A percentile compares a stretch with the other conserved stretches of the same genome.
phyloP scores from a whole-genome alignment of 2,888 invertebrate species.

The Tortrix viridana region DNA sequence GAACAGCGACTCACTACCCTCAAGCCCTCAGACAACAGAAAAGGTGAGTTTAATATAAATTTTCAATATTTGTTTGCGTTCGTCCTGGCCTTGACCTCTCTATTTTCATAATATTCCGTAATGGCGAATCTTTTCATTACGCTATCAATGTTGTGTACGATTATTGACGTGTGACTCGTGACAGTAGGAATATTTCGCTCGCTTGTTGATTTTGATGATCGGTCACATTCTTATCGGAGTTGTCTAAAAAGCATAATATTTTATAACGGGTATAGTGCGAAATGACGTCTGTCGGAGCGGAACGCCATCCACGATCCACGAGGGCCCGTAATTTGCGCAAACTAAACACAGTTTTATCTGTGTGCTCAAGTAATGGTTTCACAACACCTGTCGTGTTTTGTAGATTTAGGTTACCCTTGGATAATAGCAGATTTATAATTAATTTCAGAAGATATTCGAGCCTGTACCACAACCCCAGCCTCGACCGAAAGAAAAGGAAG shows the following conservation, averaged over 20 bases:
- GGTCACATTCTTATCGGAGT: conserved; percentile 22
- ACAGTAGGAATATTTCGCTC: conserved; percentile 63
- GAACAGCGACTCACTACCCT: conserved; percentile 76
- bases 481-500: conserved; percentile 68
- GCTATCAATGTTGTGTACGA: conserved; percentile 73
- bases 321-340: conserved; percentile 23
- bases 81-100: conserved; percentile 84
- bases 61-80: conserved; percentile 74
- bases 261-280: conserved; percentile 30
- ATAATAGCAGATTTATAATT: conserved; percentile 18
- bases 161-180: conserved; percentile 65
- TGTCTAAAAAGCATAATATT: conserved; percentile 3
- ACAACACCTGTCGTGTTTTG: conserved; percentile 4
- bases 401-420: background rate
- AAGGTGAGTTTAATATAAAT: conserved; percentile 66
- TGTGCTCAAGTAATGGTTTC: conserved; percentile 15
- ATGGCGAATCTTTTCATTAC: conserved; percentile 75
- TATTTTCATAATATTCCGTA: conserved; percentile 84
- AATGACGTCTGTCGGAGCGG: conserved; percentile 29
- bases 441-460: conserved; percentile 77
- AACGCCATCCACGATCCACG: conserved; percentile 21
- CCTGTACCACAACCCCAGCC: conserved; percentile 74
- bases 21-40: conserved; percentile 82
- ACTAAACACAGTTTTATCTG: conserved; percentile 30
- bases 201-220: conserved; percentile 29